A percentile compares a stretch with the other conserved stretches of the same genome.
Evolutionary conservation across 2,797 vertebrate genomes (phyloP).

Genomic region (Melanotaenia pygmaea): DNA sequence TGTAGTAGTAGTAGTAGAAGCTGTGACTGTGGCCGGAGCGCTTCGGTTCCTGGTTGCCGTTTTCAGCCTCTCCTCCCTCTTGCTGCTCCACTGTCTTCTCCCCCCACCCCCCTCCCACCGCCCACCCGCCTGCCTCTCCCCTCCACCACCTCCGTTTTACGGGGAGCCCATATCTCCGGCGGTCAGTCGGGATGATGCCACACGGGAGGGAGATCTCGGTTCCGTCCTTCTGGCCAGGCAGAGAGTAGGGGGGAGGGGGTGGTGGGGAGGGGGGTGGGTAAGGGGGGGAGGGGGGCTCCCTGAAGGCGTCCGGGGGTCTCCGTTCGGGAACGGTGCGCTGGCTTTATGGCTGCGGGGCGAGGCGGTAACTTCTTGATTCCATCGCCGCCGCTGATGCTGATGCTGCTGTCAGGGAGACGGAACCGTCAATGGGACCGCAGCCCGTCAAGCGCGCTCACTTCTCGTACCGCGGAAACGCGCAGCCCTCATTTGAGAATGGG

Average conservation of each 20-base stretch:
- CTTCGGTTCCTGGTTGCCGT: slow-evolving; percentile 83
- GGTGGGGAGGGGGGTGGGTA: neutral
- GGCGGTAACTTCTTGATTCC: slow-evolving; percentile 71
- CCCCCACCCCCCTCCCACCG: slow-evolving; percentile 77
- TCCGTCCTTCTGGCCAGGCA: slow-evolving; percentile 62
- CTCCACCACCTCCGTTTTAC: slow-evolving; percentile 81
- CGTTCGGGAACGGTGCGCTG: slow-evolving; percentile 58
- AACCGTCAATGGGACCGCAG: slow-evolving; percentile 90
- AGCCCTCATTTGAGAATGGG: slow-evolving; percentile 87
- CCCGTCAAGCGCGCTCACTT: slow-evolving; percentile 84
- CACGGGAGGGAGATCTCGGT: slow-evolving; percentile 59
- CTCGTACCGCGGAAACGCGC: slow-evolving; percentile 78
- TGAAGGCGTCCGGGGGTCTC: slow-evolving; percentile 50
- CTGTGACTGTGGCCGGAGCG: slow-evolving; percentile 63
- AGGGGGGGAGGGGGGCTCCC: slow-evolving; percentile 32
- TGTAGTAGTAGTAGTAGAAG: slow-evolving; percentile 25
- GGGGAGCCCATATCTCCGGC: slow-evolving; percentile 86
- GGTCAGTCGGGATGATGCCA: slow-evolving; percentile 65
- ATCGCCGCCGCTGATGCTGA: slow-evolving; percentile 65
- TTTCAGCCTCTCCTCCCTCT: slow-evolving; percentile 69
- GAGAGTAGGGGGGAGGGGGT: slow-evolving; percentile 16
- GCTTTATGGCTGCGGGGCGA: slow-evolving; percentile 68
- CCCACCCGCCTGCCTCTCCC: slow-evolving; percentile 78
- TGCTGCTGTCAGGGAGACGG: slow-evolving; percentile 87
- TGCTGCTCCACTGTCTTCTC: slow-evolving; percentile 69